Conservation (phyloP, 2,888 invertebrate genomes). For the Schrankia costaestrigalis region DNA sequence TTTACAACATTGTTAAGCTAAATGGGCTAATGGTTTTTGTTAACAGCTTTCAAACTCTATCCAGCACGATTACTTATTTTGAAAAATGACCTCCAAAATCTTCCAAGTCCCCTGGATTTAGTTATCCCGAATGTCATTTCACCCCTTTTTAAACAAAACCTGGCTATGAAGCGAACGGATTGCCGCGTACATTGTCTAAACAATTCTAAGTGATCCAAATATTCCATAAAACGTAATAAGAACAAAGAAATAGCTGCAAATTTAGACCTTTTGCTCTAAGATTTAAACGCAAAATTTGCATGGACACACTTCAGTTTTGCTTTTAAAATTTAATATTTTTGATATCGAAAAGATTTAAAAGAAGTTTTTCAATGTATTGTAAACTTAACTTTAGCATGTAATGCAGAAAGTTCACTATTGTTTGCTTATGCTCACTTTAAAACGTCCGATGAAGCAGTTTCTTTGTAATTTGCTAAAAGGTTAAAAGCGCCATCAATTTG, state of each 20-base stretch:
- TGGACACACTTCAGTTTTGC: conserved; percentile 38
- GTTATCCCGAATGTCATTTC: conserved; percentile 73
- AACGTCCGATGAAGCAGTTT: conserved; percentile 61
- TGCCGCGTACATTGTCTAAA: conserved; percentile 72
- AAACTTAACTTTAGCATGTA: conserved; percentile 30
- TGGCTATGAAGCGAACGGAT: conserved; percentile 72
- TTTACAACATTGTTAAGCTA: no score
- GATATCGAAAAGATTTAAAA: conserved; percentile 45
- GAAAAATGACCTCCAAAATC: conserved; percentile 69
- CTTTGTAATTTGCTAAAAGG: conserved; percentile 32
- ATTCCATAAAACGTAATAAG: conserved; percentile 41
- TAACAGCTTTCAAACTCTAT: conserved; percentile 11
- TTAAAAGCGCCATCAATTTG: conserved; percentile 15
- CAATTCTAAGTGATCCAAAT: conserved; percentile 65
- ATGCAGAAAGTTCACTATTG: conserved; percentile 35
- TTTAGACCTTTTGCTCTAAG: conserved; percentile 9
- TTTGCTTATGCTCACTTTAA: conserved; percentile 42
- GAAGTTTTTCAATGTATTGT: conserved; percentile 17
- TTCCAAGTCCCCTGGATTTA: conserved; percentile 52
- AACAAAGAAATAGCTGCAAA: conserved; percentile 15
- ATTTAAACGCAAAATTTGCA: conserved; percentile 11
- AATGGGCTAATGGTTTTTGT: no score
- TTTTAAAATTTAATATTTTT: conserved; percentile 44
- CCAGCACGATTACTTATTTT: conserved; percentile 52
- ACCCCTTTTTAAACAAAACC: conserved; percentile 72